These are phyloP conservation scores for Nemotelus nigrinus DNA, from an alignment of 2,888 invertebrate species.

Conservation along the genomic window DNA sequence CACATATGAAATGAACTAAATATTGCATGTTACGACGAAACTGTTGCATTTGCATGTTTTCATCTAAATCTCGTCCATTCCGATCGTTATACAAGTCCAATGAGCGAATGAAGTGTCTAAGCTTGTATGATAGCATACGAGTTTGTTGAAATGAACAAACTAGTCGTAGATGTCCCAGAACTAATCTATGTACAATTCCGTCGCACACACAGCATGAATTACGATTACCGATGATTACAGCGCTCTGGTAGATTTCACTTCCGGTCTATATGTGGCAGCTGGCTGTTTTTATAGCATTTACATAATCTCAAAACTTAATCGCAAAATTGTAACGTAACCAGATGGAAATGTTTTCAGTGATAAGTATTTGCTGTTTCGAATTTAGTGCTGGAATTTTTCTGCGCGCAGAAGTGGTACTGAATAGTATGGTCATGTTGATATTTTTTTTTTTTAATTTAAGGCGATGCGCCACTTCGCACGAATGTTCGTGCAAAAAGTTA, in stretches of 20 bases:
- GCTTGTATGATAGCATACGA: neutral
- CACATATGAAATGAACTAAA: no score
- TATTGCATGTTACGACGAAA: no score
- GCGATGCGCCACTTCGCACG: no score
- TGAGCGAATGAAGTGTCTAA: neutral
- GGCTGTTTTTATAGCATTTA: constrained; percentile 40
- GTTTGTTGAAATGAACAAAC: constrained; percentile 5
- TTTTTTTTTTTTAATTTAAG: no score
- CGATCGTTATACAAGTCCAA: neutral
- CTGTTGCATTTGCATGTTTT: no score
- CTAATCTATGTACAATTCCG: neutral
- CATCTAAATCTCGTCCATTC: no score
- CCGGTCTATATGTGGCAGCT: constrained; percentile 47
- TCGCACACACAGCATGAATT: constrained; percentile 12
- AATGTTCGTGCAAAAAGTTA: no score
- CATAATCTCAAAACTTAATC: constrained; percentile 33
- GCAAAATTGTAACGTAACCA: neutral
- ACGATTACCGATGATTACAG: constrained; percentile 47
- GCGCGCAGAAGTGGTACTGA: no score
- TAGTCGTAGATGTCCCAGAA: neutral
- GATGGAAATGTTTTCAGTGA: neutral
- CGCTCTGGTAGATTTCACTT: constrained; percentile 49
- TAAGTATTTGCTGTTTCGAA: no score
- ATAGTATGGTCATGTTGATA: no score
- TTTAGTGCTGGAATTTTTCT: no score